These are phyloP conservation scores for Dreissena rostriformis DNA, from an alignment of 1,140 invertebrate species.

Conservation along the genomic window DNA sequence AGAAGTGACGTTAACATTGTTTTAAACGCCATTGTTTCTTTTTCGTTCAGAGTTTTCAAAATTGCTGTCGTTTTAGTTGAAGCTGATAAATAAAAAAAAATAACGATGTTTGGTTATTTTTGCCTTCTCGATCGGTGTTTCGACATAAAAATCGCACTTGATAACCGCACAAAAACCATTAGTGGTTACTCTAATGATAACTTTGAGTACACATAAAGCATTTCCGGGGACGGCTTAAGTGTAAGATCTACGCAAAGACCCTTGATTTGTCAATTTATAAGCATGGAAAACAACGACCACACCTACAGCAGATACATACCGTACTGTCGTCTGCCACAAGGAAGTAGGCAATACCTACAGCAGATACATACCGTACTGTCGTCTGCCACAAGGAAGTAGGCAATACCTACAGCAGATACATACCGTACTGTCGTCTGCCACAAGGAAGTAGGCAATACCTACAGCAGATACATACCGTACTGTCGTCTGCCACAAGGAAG, in stretches of 20 bases:
- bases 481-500: too few relatives aligned
- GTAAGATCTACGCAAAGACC: not conserved
- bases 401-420: not conserved
- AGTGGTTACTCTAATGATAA: not conserved
- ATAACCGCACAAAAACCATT: not conserved
- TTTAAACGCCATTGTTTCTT: too few relatives aligned
- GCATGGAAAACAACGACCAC: not conserved
- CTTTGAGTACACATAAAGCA: not conserved
- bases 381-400: too few relatives aligned
- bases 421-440: constrained; percentile 30
- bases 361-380: constrained; percentile 3
- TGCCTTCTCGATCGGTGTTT: not conserved
- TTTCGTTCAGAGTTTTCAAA: too few relatives aligned
- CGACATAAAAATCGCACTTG: not conserved
- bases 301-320: not conserved
- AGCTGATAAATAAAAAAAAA: too few relatives aligned
- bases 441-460: not conserved
- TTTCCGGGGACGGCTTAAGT: not conserved
- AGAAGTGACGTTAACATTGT: too few relatives aligned
- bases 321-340: too few relatives aligned
- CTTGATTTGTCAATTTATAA: not conserved
- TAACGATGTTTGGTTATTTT: too few relatives aligned
- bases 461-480: not conserved
- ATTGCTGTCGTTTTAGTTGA: too few relatives aligned
- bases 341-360: not conserved